These are phyloP conservation scores for Timema podura DNA, from an alignment of 2,888 invertebrate species.

Conservation along the genomic window DNA sequence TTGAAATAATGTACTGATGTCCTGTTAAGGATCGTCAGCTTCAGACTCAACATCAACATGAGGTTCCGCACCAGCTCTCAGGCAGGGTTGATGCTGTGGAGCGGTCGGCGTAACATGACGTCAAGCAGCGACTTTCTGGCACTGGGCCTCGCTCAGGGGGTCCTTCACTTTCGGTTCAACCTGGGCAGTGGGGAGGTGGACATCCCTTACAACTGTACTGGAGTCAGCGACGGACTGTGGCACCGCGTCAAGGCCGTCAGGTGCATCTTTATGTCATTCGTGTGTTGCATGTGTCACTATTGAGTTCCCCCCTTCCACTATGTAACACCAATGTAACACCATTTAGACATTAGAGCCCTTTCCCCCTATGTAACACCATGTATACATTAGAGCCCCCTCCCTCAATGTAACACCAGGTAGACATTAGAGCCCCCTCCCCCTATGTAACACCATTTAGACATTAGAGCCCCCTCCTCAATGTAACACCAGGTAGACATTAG, in stretches of 20 bases:
- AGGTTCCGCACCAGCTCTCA: slow-evolving; percentile 69
- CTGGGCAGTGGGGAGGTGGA: slow-evolving; percentile 83
- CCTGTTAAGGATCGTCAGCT: slow-evolving; percentile 66
- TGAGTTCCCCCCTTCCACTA: no score
- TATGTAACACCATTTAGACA: no score
- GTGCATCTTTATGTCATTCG: slow-evolving; percentile 43
- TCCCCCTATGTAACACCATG: no score
- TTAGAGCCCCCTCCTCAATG: no score
- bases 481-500: no score
- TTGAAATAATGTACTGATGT: background rate
- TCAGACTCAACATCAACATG: slow-evolving; percentile 84
- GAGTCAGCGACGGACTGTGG: slow-evolving; percentile 87
- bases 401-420: no score
- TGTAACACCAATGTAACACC: no score
- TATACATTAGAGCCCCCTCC: no score
- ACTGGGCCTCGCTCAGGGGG: slow-evolving; percentile 76
- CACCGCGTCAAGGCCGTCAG: slow-evolving; percentile 71
- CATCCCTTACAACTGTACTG: slow-evolving; percentile 77
- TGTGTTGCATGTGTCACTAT: no score
- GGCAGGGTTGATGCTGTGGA: slow-evolving; percentile 80
- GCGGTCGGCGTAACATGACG: slow-evolving; percentile 60
- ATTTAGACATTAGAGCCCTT: no score
- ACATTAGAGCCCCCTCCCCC: no score
- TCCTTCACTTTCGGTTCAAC: slow-evolving; percentile 72
- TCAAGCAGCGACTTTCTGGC: slow-evolving; percentile 74